Base-by-base conservation (phyloP, 2,113 vertebrate species). In the Tupaia tana region DNA sequence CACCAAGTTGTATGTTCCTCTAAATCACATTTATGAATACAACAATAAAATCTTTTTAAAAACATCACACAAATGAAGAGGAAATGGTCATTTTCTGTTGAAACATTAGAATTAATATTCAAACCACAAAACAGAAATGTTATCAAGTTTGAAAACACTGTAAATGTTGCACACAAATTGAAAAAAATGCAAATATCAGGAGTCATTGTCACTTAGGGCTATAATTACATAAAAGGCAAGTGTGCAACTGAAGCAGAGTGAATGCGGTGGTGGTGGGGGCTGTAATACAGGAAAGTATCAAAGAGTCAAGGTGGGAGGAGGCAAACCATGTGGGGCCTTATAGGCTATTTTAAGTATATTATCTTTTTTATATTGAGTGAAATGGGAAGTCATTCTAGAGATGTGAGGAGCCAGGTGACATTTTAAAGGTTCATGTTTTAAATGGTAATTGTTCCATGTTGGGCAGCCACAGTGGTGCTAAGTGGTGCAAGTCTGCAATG, bases 21-120 rank as follows among this genome's bases (percentile, higher is more conserved):
- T 64, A 87, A 86, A 85, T 93, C n/a, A 94, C 58, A 61, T 59
- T 64, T 59, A 61, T 34, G 52, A 94, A 79, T 66, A 56, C 10
- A 96, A 59, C 9, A 70, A 82, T 56, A 11, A 82, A 90, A 89
- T 61, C 58, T 59, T 80, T 74, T 11, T 10, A 66, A 83, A 93
- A 58, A 27, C 18, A 20, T 19, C 5, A 52, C 29, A 56, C 6
- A 59, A 52, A 85, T 66, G 85, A 66, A 86, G 18, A 88, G 29
- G 31, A 91, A 59, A 54, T 66, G 58, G 14, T 59, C 34, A 63
- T 85, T 54, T 92, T 74, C 27, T 89, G 52, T 80, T 20, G 9
- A 85, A 67, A 94, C 54, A 86, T 74, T 85, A 63, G 18, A 74
- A 79, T 80, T 56, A 71, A 80, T 24, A 85, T 92, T 87, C 66